Percentiles rank a stretch among this genome's conserved stretches.
Conservation (phyloP, 2,888 invertebrate genomes). For the Drosophila paramelanica region DNA sequence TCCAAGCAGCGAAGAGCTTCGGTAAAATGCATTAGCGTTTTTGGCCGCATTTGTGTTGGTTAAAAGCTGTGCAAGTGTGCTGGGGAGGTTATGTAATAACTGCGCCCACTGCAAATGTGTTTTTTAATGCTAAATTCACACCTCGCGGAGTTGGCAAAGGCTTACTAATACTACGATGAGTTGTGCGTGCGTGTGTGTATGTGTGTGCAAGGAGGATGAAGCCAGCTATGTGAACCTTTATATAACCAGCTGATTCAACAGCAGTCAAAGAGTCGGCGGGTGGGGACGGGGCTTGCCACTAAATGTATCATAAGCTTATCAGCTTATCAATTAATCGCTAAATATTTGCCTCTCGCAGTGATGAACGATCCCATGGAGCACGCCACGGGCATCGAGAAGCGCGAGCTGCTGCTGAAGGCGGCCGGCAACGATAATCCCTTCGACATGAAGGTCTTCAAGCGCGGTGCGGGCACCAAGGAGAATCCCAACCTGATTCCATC, state of each 20-base stretch:
- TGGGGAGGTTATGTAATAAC: slow-evolving; percentile 73
- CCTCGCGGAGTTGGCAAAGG: background rate
- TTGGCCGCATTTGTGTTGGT: background rate
- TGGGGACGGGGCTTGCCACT: background rate
- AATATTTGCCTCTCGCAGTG: slow-evolving; percentile 85
- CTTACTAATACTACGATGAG: background rate
- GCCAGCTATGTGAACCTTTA: slow-evolving; percentile 40
- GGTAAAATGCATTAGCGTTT: background rate
- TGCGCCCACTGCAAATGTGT: slow-evolving; percentile 50
- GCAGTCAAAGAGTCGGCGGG: background rate
- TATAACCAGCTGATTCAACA: slow-evolving; percentile 65
- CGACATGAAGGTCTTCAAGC: slow-evolving; percentile 92
- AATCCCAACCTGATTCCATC: slow-evolving; percentile 96
- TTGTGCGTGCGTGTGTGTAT: background rate
- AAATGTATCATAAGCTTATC: slow-evolving; percentile 6
- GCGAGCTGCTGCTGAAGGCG: slow-evolving; percentile 93
- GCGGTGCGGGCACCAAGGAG: slow-evolving; percentile 92
- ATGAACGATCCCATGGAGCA: slow-evolving; percentile 96
- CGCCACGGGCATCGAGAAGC: slow-evolving; percentile 96
- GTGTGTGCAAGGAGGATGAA: background rate
- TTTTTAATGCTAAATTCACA: slow-evolving; percentile 39
- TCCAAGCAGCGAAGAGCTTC: background rate
- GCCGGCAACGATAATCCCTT: slow-evolving; percentile 96
- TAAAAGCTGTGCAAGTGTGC: slow-evolving; percentile 29
- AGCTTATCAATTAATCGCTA: slow-evolving; percentile 17